Evolutionary conservation across 2,888 invertebrate genomes (phyloP).

Genomic region (Podabrus alpinus): DNA sequence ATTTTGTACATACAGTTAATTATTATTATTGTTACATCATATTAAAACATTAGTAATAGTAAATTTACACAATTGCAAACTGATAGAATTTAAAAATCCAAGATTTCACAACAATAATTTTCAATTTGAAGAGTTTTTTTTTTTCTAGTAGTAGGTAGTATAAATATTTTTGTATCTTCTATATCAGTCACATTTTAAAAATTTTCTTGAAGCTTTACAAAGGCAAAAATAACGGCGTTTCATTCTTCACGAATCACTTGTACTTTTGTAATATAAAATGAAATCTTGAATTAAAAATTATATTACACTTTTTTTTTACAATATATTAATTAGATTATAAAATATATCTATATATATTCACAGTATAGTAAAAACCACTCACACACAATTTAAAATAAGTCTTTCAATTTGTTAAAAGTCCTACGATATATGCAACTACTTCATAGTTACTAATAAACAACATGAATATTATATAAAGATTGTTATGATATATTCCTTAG

Average conservation of each 20-base stretch:
- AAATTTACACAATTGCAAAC: neutral
- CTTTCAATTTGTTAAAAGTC: constrained; percentile 54
- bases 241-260: neutral
- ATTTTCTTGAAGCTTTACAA: neutral
- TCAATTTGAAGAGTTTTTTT: neutral
- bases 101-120: neutral
- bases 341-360: constrained; percentile 35
- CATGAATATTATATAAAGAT: constrained; percentile 36
- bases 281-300: neutral
- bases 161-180: neutral
- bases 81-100: neutral
- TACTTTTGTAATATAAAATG: neutral
- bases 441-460: constrained; percentile 42
- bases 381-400: constrained; percentile 53
- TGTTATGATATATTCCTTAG: constrained; percentile 35
- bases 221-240: neutral
- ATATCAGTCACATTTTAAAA: neutral
- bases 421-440: constrained; percentile 42
- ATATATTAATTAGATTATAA: neutral
- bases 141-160: neutral
- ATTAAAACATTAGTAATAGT: neutral
- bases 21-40: neutral
- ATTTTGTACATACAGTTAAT: neutral
- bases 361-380: constrained; percentile 43
- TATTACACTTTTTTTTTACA: neutral